Percentiles rank a stretch among this genome's conserved stretches.
Evolutionary conservation across 2,113 vertebrate genomes (phyloP).

Genomic region (Scopus umbretta): DNA sequence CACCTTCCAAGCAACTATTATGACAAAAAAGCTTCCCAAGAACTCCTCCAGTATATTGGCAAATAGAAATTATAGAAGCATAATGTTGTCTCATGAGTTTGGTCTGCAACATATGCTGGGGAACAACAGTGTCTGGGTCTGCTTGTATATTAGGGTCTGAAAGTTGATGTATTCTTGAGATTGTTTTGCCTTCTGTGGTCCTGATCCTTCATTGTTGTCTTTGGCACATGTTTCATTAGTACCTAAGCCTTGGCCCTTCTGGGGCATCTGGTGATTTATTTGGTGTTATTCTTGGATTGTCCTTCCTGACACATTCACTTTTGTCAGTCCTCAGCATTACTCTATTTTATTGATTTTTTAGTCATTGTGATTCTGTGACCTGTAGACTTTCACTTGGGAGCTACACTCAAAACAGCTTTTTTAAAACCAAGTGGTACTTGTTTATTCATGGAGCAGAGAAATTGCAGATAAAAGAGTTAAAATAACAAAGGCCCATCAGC

Average conservation of each 20-base stretch:
- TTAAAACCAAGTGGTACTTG: background rate
- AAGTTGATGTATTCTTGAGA: background rate
- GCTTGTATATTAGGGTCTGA: background rate
- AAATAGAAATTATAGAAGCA: background rate
- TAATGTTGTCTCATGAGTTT: background rate
- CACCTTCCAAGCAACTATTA: background rate
- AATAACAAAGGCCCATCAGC: accelerated
- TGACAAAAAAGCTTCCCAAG: background rate
- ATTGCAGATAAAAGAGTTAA: background rate
- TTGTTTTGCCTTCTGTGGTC: background rate
- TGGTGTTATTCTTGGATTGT: background rate
- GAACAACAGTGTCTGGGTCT: background rate
- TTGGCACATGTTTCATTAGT: background rate
- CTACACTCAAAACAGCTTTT: background rate
- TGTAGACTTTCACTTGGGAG: background rate
- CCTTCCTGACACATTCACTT: background rate
- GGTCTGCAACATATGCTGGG: background rate
- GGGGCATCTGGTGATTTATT: background rate
- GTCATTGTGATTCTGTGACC: background rate
- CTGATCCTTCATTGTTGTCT: background rate
- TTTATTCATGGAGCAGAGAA: background rate
- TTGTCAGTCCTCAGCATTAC: background rate
- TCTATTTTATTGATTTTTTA: background rate
- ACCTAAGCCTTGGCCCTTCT: background rate
- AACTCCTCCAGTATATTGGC: background rate